These are phyloP conservation scores for Hoplias malabaricus DNA, from an alignment of 2,113 vertebrate species.

Conservation along the genomic window DNA sequence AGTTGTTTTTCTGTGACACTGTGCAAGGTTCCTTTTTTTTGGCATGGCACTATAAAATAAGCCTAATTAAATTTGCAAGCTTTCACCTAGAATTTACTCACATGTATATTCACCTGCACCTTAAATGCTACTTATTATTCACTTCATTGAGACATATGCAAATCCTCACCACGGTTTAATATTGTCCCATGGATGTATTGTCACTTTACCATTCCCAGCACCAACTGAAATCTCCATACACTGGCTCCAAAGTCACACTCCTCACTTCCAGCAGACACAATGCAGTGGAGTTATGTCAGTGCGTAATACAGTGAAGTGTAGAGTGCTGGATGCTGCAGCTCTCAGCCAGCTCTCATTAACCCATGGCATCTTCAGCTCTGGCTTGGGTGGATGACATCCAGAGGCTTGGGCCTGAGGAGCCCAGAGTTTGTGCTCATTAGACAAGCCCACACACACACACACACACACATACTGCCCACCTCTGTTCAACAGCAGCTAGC, in stretches of 20 bases:
- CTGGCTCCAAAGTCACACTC: slow-evolving; percentile 17
- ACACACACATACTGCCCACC: slow-evolving; percentile 46
- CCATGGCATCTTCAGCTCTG: slow-evolving; percentile 36
- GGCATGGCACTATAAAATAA: too few species aligned
- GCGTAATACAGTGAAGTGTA: slow-evolving; percentile 17
- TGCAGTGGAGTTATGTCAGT: slow-evolving; percentile 9
- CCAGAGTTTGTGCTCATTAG: slow-evolving; percentile 48
- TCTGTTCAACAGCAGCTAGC: slow-evolving; percentile 44
- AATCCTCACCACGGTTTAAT: neutral
- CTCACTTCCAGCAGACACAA: neutral
- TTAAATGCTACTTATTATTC: neutral
- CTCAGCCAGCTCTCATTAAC: slow-evolving; percentile 53
- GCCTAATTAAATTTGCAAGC: too few species aligned
- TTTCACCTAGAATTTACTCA: too few species aligned
- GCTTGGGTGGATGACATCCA: slow-evolving; percentile 40
- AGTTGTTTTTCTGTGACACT: too few species aligned
- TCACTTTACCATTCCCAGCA: slow-evolving; percentile 33
- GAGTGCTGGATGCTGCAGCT: slow-evolving; percentile 22
- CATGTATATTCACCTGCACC: neutral
- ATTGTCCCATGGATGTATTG: neutral
- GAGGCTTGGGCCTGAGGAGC: slow-evolving; percentile 14
- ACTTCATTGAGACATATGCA: neutral
- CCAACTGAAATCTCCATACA: neutral
- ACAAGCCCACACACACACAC: slow-evolving; percentile 55
- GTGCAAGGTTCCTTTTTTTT: too few species aligned